These are phyloP conservation scores for Allolobophora icterica DNA, from an alignment of 2,888 invertebrate genomes.

Conservation along the genomic window DNA sequence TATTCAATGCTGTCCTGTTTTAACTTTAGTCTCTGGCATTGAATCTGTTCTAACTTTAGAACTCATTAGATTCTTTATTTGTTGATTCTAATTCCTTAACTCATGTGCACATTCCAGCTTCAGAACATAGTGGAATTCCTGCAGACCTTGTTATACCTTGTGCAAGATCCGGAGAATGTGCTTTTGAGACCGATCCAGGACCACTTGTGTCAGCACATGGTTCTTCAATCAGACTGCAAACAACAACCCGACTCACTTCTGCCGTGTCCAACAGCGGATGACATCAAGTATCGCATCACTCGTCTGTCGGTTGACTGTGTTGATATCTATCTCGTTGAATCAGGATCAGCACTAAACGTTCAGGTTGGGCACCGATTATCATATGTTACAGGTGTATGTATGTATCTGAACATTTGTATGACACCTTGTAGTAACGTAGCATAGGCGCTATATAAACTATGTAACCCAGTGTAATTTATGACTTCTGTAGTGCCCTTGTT, in stretches of 20 bases:
- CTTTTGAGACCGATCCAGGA: conserved; percentile 80
- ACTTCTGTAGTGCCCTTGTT: too few species aligned
- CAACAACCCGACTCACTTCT: conserved; percentile 63
- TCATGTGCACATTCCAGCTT: conserved; percentile 66
- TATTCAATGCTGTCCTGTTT: too few species aligned
- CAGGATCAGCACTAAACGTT: conserved; percentile 83
- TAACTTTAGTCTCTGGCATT: neutral
- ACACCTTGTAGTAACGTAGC: too few species aligned
- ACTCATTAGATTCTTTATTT: neutral
- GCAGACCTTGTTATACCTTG: conserved; percentile 85
- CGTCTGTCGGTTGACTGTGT: conserved; percentile 70
- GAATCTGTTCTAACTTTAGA: neutral
- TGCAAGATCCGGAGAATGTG: conserved; percentile 87
- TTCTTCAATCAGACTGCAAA: conserved; percentile 73
- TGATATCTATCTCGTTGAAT: conserved; percentile 88
- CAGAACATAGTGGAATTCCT: conserved; percentile 81
- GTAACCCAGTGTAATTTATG: too few species aligned
- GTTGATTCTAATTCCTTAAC: neutral
- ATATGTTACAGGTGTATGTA: neutral
- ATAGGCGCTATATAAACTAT: too few species aligned
- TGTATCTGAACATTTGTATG: conserved; percentile 1
- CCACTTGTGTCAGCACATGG: conserved; percentile 66
- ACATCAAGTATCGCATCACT: conserved; percentile 91
- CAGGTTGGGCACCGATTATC: conserved; percentile 72
- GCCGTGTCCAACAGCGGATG: conserved; percentile 80